A percentile compares a stretch with the other conserved stretches of the same genome.
phyloP scores from a whole-genome alignment of 2,797 vertebrate species.

The Odontamblyopus lacepedii region DNA sequence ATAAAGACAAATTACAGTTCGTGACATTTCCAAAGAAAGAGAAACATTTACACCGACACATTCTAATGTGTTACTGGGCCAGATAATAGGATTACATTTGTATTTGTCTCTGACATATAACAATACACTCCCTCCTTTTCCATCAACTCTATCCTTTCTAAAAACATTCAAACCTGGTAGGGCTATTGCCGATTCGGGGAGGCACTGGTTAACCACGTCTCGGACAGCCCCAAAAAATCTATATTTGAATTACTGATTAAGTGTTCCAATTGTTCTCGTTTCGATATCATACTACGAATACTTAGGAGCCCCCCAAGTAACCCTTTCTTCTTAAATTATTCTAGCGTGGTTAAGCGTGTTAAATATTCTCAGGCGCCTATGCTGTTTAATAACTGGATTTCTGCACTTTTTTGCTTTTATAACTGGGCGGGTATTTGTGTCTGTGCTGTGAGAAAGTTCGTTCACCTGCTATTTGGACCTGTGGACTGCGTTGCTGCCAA shows the following conservation, averaged over 20 bases:
- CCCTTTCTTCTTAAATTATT: background rate
- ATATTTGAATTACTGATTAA: background rate
- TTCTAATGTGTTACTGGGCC: background rate
- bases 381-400: too few species aligned
- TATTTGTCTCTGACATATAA: too few species aligned
- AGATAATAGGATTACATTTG: background rate
- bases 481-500: too few species aligned
- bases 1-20: background rate
- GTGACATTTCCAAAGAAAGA: background rate
- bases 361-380: background rate
- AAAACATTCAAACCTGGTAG: background rate
- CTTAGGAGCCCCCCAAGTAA: background rate
- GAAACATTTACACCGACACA: background rate
- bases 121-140: too few species aligned
- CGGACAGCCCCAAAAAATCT: background rate
- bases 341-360: background rate
- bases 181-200: background rate
- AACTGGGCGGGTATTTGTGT: too few species aligned
- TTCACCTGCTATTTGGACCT: too few species aligned
- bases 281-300: constrained; percentile 1
- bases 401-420: too few species aligned
- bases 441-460: too few species aligned
- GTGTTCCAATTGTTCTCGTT: constrained; percentile 2
- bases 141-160: too few species aligned
- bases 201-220: background rate